These are phyloP conservation scores for Glyptemys insculpta DNA, from an alignment of 2,797 vertebrate genomes.

Conservation along the genomic window DNA sequence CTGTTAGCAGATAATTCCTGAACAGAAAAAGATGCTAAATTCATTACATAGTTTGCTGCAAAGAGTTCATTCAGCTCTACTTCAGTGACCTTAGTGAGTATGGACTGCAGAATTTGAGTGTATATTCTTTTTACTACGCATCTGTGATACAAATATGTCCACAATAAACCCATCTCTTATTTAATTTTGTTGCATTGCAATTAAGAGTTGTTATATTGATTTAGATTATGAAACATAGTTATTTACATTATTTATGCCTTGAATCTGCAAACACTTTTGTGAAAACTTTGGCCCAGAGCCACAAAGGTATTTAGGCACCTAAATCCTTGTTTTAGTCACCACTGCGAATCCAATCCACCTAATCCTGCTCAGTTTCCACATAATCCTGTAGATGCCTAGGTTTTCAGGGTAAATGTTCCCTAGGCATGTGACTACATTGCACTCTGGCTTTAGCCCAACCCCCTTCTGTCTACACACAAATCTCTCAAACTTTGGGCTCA, in stretches of 20 bases:
- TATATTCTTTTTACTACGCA: neutral
- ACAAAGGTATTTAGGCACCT: no score
- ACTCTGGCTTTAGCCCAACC: no score
- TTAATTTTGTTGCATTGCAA: neutral
- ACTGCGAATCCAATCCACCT: neutral
- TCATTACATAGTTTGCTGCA: neutral
- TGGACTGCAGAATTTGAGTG: neutral
- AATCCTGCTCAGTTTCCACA: no score
- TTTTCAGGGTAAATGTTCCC: no score
- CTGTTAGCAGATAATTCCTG: neutral
- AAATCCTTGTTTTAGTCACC: no score
- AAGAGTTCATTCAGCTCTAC: neutral
- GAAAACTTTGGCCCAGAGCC: neutral
- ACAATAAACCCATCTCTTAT: neutral
- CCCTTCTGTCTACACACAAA: no score
- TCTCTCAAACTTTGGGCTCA: no score
- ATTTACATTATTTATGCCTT: neutral
- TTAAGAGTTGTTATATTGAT: neutral
- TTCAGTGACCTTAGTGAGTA: neutral
- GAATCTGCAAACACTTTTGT: neutral
- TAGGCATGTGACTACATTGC: no score
- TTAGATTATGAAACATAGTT: neutral
- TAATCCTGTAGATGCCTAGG: no score
- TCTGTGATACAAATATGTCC: neutral
- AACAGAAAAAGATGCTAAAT: neutral